These are phyloP conservation scores for Arremon aurantiirostris DNA, from an alignment of 2,797 vertebrate genomes.

Conservation along the genomic window DNA sequence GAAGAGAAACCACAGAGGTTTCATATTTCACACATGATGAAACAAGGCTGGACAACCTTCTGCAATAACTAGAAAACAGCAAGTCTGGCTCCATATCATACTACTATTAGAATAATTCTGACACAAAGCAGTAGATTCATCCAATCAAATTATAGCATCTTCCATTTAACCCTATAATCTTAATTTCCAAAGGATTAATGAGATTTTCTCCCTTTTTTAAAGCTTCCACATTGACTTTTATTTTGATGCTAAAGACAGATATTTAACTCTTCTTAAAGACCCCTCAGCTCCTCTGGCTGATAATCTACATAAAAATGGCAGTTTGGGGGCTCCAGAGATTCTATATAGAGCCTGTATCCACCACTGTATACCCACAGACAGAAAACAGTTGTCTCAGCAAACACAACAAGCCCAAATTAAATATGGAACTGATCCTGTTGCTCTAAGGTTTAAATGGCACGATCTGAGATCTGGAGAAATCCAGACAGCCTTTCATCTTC, in stretches of 20 bases:
- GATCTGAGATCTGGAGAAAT: neutral
- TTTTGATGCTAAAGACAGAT: neutral
- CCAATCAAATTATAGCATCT: neutral
- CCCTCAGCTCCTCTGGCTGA: neutral
- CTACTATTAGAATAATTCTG: neutral
- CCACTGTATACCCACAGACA: neutral
- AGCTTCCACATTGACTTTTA: neutral
- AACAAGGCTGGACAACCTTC: neutral
- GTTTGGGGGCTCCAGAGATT: neutral
- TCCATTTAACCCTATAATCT: neutral
- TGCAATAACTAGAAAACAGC: neutral
- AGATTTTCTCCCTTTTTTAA: neutral
- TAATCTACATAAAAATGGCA: neutral
- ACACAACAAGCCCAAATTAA: neutral
- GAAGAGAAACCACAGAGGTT: neutral
- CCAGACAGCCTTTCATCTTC: neutral
- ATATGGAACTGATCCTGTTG: neutral
- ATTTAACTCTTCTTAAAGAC: neutral
- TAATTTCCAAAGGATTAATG: neutral
- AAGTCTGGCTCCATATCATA: neutral
- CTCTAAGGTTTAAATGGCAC: neutral
- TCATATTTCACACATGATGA: neutral
- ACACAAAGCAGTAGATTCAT: neutral
- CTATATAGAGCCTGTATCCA: neutral
- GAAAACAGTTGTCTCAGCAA: neutral